Evolutionary conservation across 1,140 invertebrate genomes (phyloP).

Genomic region (Hylaeus volcanicus): DNA sequence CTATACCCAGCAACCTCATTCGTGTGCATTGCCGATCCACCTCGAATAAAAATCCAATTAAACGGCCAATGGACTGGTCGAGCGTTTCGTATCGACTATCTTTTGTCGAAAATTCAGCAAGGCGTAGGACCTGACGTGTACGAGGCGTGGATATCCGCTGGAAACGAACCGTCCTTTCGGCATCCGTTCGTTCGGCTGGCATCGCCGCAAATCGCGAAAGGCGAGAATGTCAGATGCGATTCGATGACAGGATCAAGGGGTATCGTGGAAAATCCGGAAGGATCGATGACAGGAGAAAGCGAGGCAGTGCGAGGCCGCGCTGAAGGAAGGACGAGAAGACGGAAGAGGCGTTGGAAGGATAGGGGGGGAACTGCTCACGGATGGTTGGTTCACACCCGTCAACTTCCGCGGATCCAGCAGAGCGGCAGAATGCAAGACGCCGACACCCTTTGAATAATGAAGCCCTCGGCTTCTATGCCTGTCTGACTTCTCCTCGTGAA

Average conservation of each 20-base stretch:
- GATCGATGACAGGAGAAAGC: conserved; percentile 47
- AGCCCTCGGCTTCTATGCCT: conserved; percentile 69
- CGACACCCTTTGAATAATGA: conserved; percentile 79
- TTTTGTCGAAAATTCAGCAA: no score
- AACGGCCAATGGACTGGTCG: background rate
- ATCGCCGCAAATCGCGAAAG: conserved; percentile 37
- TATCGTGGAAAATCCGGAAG: conserved; percentile 27
- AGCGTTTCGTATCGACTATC: no score
- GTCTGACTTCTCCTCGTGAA: conserved; percentile 67
- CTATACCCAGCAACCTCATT: no score
- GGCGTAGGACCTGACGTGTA: no score
- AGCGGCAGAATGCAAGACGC: conserved; percentile 75
- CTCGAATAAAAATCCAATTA: no score
- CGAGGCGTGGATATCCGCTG: background rate
- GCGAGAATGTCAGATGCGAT: conserved; percentile 41
- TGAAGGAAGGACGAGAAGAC: conserved; percentile 23
- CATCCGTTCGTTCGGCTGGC: background rate
- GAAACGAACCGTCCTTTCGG: conserved; percentile 11
- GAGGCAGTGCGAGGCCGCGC: conserved; percentile 43
- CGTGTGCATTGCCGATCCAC: no score
- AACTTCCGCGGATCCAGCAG: conserved; percentile 71
- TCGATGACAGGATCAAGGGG: conserved; percentile 44
- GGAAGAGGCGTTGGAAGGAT: conserved; percentile 28
- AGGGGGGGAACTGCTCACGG: conserved; percentile 57
- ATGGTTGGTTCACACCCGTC: conserved; percentile 71